These are phyloP conservation scores for Phyllotreta cruciferae DNA, from an alignment of 2,888 invertebrate genomes.

Conservation along the genomic window DNA sequence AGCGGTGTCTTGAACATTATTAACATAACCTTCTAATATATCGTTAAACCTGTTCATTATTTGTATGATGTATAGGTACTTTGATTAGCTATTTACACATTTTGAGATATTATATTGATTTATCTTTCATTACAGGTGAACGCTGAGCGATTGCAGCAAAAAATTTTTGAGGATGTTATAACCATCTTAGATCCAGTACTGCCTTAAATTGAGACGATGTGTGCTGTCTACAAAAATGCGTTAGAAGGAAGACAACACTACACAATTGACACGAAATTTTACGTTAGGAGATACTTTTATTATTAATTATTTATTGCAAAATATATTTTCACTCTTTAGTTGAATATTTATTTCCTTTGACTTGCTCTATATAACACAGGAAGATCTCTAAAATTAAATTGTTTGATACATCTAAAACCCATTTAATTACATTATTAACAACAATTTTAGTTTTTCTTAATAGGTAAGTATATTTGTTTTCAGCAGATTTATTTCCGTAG, in stretches of 20 bases:
- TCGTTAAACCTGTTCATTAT: not conserved
- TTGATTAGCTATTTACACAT: not conserved
- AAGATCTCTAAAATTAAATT: too few species aligned
- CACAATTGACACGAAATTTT: slow-evolving; percentile 19
- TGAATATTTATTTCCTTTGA: not conserved
- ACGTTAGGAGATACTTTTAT: slow-evolving; percentile 15
- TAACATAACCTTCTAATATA: slow-evolving; percentile 1
- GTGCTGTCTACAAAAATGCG: slow-evolving; percentile 6
- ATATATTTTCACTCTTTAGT: slow-evolving; percentile 26
- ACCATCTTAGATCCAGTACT: slow-evolving; percentile 64
- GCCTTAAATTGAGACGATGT: slow-evolving; percentile 20
- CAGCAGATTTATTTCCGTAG: too few species aligned
- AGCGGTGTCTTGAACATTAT: not conserved
- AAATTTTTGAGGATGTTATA: slow-evolving; percentile 77
- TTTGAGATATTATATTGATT: slow-evolving; percentile 6
- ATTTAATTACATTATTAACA: too few species aligned
- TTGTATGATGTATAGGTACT: not conserved
- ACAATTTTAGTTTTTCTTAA: too few species aligned
- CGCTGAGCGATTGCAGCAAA: slow-evolving; percentile 78
- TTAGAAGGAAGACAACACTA: slow-evolving; percentile 1
- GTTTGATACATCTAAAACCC: too few species aligned
- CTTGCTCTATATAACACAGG: not conserved
- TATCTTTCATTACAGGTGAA: slow-evolving; percentile 70
- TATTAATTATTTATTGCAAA: slow-evolving; percentile 21
- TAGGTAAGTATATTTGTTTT: too few species aligned